A percentile compares a stretch with the other conserved stretches of the same genome.
Conservation (phyloP, 2,797 vertebrate genomes). For the Megaceryle alcyon region DNA sequence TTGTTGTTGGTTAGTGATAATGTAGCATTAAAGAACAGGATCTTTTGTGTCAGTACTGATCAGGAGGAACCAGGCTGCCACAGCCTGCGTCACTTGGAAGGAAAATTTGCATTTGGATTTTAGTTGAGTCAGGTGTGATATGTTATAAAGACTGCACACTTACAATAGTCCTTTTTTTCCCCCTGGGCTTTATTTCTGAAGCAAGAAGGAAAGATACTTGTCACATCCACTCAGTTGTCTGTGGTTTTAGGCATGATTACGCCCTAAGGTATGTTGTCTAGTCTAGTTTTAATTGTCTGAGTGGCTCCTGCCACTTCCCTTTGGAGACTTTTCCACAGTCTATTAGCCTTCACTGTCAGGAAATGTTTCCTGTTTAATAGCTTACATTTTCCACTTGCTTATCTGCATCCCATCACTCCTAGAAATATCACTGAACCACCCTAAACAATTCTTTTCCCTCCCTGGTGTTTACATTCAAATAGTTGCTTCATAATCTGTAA, state of each 20-base stretch:
- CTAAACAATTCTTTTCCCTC: slow-evolving; percentile 56
- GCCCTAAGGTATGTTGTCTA: neutral
- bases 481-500: neutral
- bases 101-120: neutral
- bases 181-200: neutral
- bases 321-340: slow-evolving; percentile 19
- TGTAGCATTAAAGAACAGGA: neutral
- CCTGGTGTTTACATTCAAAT: slow-evolving; percentile 19
- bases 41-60: neutral
- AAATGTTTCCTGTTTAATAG: slow-evolving; percentile 63
- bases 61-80: neutral
- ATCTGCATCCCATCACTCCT: slow-evolving; percentile 62
- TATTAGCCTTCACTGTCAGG: slow-evolving; percentile 43
- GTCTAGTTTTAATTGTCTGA: slow-evolving; percentile 20
- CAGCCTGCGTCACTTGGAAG: neutral
- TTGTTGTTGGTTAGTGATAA: neutral
- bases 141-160: neutral
- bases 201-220: neutral
- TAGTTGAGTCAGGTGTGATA: neutral
- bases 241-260: neutral
- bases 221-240: neutral
- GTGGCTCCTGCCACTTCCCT: slow-evolving; percentile 49
- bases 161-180: neutral
- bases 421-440: slow-evolving; percentile 55
- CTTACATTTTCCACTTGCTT: slow-evolving; percentile 67